phyloP scores from a whole-genome alignment of 2,797 vertebrate genomes.

The Chaenodraco wilsoni region DNA sequence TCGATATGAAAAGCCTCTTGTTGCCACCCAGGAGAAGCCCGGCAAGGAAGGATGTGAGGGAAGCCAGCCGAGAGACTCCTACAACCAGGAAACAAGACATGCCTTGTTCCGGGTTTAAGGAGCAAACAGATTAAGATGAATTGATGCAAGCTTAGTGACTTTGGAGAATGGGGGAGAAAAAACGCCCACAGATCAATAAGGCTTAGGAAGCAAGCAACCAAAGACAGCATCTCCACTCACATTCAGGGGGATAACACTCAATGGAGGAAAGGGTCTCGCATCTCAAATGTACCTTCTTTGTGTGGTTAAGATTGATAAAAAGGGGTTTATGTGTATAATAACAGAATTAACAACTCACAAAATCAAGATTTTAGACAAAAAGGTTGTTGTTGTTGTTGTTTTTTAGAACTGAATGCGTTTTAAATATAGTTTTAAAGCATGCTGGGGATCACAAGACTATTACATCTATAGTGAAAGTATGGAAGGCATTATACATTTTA shows the following conservation, averaged over 20 bases:
- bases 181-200: slow-evolving; percentile 84
- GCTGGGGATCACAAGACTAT: slow-evolving; percentile 21
- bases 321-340: slow-evolving; percentile 57
- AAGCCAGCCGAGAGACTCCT: slow-evolving; percentile 82
- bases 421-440: slow-evolving; percentile 1
- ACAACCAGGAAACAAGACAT: slow-evolving; percentile 85
- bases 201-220: slow-evolving; percentile 82
- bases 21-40: slow-evolving; percentile 85
- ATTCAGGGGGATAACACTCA: slow-evolving; percentile 76
- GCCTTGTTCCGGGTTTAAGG: slow-evolving; percentile 87
- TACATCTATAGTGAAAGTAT: slow-evolving; percentile 12
- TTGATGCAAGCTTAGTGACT: slow-evolving; percentile 86
- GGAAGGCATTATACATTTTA: slow-evolving; percentile 14
- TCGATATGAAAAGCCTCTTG: slow-evolving; percentile 86
- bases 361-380: slow-evolving; percentile 42
- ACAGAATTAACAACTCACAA: slow-evolving; percentile 53
- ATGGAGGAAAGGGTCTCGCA: slow-evolving; percentile 73
- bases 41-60: slow-evolving; percentile 81
- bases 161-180: slow-evolving; percentile 79
- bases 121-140: slow-evolving; percentile 87
- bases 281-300: slow-evolving; percentile 68
- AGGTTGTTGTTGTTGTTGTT: not conserved
- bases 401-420: slow-evolving; percentile 10
- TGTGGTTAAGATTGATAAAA: slow-evolving; percentile 56
- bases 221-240: slow-evolving; percentile 76